Evolutionary conservation across 2,113 vertebrate species (phyloP), one percentile per base, ranked within the genome.

Genomic region (Naja naja): DNA sequence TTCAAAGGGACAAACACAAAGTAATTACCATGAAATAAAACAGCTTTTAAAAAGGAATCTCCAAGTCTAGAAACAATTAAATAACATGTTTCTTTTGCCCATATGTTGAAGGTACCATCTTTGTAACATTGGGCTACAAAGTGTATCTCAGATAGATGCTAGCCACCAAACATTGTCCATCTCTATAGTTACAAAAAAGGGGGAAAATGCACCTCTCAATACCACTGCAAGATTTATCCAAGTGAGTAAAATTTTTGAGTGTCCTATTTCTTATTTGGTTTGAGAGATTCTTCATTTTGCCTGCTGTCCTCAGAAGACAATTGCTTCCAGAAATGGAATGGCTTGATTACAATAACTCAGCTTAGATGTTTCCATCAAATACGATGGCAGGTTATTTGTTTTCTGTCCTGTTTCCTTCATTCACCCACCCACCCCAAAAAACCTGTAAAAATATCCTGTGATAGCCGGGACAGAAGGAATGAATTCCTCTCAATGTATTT

Each of bases 401-500:
- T 34, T 93, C 96, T 96, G 93, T 6, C 81, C 11, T 8, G 25
- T 86, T 86, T 34, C 91, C 94, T 96, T 96, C 96, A 95, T 96
- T 95, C 93, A 43, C 34, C 74, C 74, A 39, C 34, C 74, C 60
- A 64, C 60, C 20, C 53, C 93, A 56, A 94, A 94, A 64, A 96
- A 96, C 95, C 96, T 97, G 95, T 97, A 97, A 81, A 74, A 97
- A 97, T 96, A 97, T 96, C 93, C 95, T 96, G 94, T 94, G 94
- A 96, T 96, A 97, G 96, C 95, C 97, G 96, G 95, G 96, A 94
- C 96, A 96, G 96, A 96, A 96, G 97, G 92, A 97, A 97, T 97
- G 97, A 97, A 98, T 97, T 97, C 97, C 96, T 92, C 95, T 96
- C 85, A 1, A 54, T 97, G 97, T 97, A 96, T 97, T 98, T 98